Evolutionary conservation across 2,797 vertebrate species (phyloP), one percentile per base, ranked within the genome.

Genomic region (Gouania willdenowi): DNA sequence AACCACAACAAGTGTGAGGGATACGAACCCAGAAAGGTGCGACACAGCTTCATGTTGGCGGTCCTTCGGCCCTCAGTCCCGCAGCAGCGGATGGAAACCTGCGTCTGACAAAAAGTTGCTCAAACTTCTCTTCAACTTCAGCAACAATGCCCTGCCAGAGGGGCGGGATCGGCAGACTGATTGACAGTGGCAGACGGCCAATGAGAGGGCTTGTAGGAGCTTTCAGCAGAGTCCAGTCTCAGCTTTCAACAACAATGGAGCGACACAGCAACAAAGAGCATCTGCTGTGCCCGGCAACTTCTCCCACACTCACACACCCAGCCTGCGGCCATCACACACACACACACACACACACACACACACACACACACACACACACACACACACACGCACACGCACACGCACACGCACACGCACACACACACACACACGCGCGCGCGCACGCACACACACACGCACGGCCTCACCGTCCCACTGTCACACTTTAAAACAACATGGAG

Each of bases 21-120:
- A 40, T 85, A 97, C 93, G 74, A 86, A 98, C 94, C 94, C 66
- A 97, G 86, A 79, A 97, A 95, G 48, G 81, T 85, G 81, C 88
- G 88, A 52, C 94, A 96, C 85, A 94, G 88, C 83, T 89, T 92
- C 94, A 97, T 95, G 75, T 81, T 86, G 72, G 87, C 88, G 57
- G 60, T 77, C 50, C 43, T 64, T 24, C 41, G 29, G 14, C 53
- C 23, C 25, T 18, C 21, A n/a, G 47, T 49, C 41, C 55, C 70
- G 51, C 51, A 50, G 65, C 63, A 54, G 60, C 75, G 20, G 60
- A 51, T 32, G 64, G 41, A 32, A 75, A 80, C 55, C 88, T 85
- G 84, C 88, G 85, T 85, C 71, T 78, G 85, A 61, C 24, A 39
- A 88, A 75, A 94, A 94, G 82, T 93, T 93, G 37, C 61, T 34